Evolutionary conservation across 2,888 invertebrate genomes (phyloP), one percentile per base, ranked within the genome.

Genomic region (Lepas anatifera): DNA sequence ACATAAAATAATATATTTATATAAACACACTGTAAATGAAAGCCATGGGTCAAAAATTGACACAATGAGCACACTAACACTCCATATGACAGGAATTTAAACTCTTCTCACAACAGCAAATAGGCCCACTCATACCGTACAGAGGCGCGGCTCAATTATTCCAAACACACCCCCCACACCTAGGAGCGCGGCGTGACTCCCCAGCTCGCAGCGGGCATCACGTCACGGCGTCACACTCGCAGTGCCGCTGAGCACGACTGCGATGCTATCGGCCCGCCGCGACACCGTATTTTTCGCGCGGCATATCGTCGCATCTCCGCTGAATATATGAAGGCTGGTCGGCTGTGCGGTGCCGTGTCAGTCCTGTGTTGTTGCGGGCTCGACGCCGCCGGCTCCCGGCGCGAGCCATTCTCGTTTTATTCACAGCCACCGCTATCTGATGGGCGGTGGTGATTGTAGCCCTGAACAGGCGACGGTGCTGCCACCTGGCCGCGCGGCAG

Each of bases 401-500:
- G 52, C 52, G 52, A 11, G 22, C 52, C 22, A 52, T 52, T 52
- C 52, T 52, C 27, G 27, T 27, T 52, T 27, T 52, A 52, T 52
- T 52, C 52, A 52, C 52, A 11, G 29, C 52, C 11, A 13, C 1
- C 52, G 41, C 22, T 52, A 52, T 52, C 52, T 52, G 52, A 29
- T 29, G 52, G 52, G 10, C 16, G 11, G 41, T 16, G 16, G 41
- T 13, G 52, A 52, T 29, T 29, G 27, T 29, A 7, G 48, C 48
- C 2, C n/a, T 25, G 48, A n/a, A 25, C 48, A n/a, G 48, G 8
- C n/a, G 4, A 48, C 48, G 48, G 52, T 52, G 52, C 52, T 52
- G 52, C 52, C 52, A 52, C 52, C 52, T 52, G 52, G 52, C 27
- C 27, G 52, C 41, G 29, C 52, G 27, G 52, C 52, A 52, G 52